A percentile compares a stretch with the other conserved stretches of the same genome.
These are phyloP conservation scores for Lampris incognitus DNA, from an alignment of 2,113 vertebrate genomes.

Conservation along the genomic window DNA sequence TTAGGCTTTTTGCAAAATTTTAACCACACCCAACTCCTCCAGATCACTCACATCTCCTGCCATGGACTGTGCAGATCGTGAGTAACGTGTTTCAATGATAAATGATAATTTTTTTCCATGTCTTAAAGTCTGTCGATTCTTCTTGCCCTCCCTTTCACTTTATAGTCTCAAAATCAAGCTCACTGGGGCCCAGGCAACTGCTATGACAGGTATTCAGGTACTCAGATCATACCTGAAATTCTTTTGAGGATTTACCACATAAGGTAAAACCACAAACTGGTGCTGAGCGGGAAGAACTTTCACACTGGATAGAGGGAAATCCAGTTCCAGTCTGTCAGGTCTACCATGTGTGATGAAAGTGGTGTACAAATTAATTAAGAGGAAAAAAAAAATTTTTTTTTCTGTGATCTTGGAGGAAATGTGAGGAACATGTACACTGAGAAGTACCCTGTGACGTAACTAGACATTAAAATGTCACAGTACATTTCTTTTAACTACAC, in stretches of 20 bases:
- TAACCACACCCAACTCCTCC: too few species aligned
- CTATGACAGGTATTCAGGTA: conserved; percentile 1
- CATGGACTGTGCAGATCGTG: too few species aligned
- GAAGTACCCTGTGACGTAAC: too few species aligned
- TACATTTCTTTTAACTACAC: background rate
- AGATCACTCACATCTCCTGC: too few species aligned
- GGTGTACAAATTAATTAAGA: background rate
- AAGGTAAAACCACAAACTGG: conserved; percentile 38
- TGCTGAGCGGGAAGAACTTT: conserved; percentile 21
- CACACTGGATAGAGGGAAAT: conserved; percentile 17
- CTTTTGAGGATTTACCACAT: conserved; percentile 36
- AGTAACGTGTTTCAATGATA: too few species aligned
- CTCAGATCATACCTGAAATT: conserved; percentile 49
- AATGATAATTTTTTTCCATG: too few species aligned
- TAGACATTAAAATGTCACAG: background rate
- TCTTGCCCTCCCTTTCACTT: background rate
- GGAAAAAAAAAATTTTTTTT: background rate
- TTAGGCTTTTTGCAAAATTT: too few species aligned
- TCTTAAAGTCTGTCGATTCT: background rate
- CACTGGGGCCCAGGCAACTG: background rate
- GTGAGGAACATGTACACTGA: background rate
- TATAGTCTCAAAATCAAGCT: background rate
- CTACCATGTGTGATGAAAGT: conserved; percentile 7
- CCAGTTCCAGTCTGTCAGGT: conserved; percentile 11
- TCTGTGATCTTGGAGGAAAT: background rate